phyloP scores from a whole-genome alignment of 1,140 invertebrate species.

The Drepana arcuata region DNA sequence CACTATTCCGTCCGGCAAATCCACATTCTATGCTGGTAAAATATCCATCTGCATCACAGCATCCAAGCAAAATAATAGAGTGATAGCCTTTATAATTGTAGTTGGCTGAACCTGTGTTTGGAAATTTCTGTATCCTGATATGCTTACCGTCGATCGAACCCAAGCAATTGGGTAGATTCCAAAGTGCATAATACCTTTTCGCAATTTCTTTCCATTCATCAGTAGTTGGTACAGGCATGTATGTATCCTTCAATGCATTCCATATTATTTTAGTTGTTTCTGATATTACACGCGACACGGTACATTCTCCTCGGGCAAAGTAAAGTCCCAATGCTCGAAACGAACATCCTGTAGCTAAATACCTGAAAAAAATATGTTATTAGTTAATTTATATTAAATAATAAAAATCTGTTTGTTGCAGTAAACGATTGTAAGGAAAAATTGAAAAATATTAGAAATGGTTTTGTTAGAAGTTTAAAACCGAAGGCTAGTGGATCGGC shows the following conservation, averaged over 20 bases:
- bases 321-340: neutral
- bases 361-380: neutral
- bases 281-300: neutral
- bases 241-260: neutral
- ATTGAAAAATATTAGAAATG: slow-evolving; percentile 5
- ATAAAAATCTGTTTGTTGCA: neutral
- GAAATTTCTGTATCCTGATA: slow-evolving; percentile 7
- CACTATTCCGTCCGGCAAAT: slow-evolving; percentile 2
- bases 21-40: slow-evolving; percentile 3
- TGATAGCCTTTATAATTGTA: slow-evolving; percentile 9
- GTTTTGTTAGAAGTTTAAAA: slow-evolving; percentile 5
- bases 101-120: slow-evolving; percentile 7
- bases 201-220: slow-evolving; percentile 6
- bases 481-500: neutral
- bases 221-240: neutral
- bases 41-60: slow-evolving; percentile 2
- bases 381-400: neutral
- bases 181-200: slow-evolving; percentile 1
- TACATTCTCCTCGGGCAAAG: neutral
- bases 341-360: neutral
- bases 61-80: slow-evolving; percentile 4
- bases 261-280: neutral
- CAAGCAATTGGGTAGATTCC: slow-evolving; percentile 6
- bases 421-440: slow-evolving; percentile 1
- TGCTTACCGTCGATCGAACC: slow-evolving; percentile 8